Conservation (phyloP, 2,888 invertebrate genomes). For the Macaria liturata region DNA sequence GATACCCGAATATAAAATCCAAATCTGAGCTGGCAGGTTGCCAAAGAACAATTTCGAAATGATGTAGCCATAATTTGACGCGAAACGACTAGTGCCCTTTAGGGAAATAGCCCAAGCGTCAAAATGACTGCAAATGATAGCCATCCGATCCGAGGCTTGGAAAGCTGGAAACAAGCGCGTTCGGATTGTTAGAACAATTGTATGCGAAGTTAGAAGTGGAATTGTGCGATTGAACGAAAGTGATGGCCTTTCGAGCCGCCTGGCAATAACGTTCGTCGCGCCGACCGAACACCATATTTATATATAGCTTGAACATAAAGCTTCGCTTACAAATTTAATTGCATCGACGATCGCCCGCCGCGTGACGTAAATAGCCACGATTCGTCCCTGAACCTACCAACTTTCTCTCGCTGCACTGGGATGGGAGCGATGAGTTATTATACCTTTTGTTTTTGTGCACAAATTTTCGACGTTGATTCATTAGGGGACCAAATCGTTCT, state of each 20-base stretch:
- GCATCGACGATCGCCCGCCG: conserved; percentile 79
- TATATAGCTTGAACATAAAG: conserved; percentile 75
- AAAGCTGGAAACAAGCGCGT: conserved; percentile 15
- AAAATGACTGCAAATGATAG: conserved; percentile 31
- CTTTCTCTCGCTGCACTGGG: conserved; percentile 64
- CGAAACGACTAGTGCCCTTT: conserved; percentile 36
- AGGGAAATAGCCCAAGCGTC: conserved; percentile 33
- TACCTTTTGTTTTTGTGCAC: conserved; percentile 51
- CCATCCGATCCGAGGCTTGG: conserved; percentile 20
- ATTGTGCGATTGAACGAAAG: conserved; percentile 41
- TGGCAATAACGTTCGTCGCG: conserved; percentile 55
- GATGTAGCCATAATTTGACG: conserved; percentile 34
- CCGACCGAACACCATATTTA: conserved; percentile 45
- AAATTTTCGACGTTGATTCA: conserved; percentile 30
- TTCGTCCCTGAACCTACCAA: conserved; percentile 79
- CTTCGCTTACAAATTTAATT: conserved; percentile 80
- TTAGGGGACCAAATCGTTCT: conserved; percentile 18
- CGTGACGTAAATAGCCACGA: conserved; percentile 74
- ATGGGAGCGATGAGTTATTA: conserved; percentile 44
- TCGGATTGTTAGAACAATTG: conserved; percentile 25
- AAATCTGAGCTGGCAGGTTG: conserved; percentile 34
- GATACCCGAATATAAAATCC: conserved; percentile 29
- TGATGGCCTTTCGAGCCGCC: conserved; percentile 49
- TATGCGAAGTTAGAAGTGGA: conserved; percentile 23
- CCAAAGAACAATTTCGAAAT: conserved; percentile 33